Base-by-base conservation (phyloP, 2,113 vertebrate genomes). In the Chionodraco myersi region DNA sequence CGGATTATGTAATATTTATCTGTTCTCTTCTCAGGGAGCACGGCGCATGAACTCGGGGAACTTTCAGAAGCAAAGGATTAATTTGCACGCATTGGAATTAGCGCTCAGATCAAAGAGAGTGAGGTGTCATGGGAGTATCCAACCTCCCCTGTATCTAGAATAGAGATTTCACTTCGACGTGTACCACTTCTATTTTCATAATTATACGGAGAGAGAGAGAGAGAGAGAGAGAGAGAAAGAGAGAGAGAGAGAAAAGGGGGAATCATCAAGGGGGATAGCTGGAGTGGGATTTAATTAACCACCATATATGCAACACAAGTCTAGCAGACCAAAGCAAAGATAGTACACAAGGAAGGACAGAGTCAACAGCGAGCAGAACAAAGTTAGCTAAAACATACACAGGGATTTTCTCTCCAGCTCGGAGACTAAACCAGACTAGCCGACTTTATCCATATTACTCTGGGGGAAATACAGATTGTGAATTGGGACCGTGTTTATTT, bases 51-150 rank as follows among this genome's bases (percentile, higher is more conserved):
- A 90, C 91, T 86, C 60, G 10, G 88, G 77, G 88, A 92, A 92
- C 92, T 89, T 89, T 86, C 81, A 81, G 77, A 88, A 84, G 89
- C 77, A 78, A 75, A 79, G 88, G 92, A 94, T 92, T 93, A 88
- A 93, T 92, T 91, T 86, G 86, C 92, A 90, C 82, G 77, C 89
- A 44, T 84, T 79, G 75, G 91, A 93, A 93, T 94, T 92, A 91
- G 86, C 3, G 45, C 72, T 58, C 26, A 89, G 91, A 94, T 94
- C 91, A 94, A 94, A 94, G 90, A 23, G 13, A 73, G 64, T 9
- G 63, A 67, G 72, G 75, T 48, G 82, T 91, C 92, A 71, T 15
- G 92, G 91, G 91, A 91, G 76, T 58, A 83, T 80, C 88, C 71
- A 64, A 86, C 66, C 76, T 78, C 86, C 36, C 62, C 75, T 73